Conservation (phyloP, 2,888 invertebrate genomes). For the Hyposoter dolosus region DNA sequence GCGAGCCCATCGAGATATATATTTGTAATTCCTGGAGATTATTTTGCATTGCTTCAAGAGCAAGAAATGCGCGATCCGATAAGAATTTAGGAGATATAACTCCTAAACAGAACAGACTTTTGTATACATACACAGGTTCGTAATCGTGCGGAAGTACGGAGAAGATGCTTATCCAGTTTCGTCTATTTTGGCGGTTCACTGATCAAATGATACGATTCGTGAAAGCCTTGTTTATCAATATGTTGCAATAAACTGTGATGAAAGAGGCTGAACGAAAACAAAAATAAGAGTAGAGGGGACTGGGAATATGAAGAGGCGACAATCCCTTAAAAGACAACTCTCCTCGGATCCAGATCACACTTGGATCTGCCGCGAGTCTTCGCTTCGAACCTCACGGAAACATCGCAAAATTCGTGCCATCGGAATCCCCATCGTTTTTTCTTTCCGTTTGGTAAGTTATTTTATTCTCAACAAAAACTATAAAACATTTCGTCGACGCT, state of each 20-base stretch:
- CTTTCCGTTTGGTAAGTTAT: slow-evolving; percentile 35
- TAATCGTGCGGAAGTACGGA: background rate
- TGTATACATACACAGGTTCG: no score
- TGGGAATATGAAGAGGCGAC: background rate
- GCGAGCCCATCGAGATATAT: background rate
- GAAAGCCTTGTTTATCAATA: background rate
- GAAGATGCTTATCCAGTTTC: background rate
- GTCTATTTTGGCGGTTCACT: background rate
- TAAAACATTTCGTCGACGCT: background rate
- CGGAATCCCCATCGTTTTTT: background rate
- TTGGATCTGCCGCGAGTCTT: slow-evolving; percentile 17
- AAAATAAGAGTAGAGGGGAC: background rate
- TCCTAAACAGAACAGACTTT: background rate
- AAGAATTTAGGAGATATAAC: background rate
- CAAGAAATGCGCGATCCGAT: background rate
- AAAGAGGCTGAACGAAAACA: background rate
- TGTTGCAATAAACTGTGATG: background rate
- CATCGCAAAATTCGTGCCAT: background rate
- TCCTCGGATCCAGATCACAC: background rate
- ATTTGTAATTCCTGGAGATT: background rate
- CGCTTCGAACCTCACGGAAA: slow-evolving; percentile 35
- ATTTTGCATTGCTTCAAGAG: background rate
- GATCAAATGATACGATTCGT: background rate
- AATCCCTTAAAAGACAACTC: background rate
- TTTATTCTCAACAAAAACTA: background rate